Evolutionary conservation across 2,797 vertebrate species (phyloP).

Genomic region (Sciurus vulgaris): DNA sequence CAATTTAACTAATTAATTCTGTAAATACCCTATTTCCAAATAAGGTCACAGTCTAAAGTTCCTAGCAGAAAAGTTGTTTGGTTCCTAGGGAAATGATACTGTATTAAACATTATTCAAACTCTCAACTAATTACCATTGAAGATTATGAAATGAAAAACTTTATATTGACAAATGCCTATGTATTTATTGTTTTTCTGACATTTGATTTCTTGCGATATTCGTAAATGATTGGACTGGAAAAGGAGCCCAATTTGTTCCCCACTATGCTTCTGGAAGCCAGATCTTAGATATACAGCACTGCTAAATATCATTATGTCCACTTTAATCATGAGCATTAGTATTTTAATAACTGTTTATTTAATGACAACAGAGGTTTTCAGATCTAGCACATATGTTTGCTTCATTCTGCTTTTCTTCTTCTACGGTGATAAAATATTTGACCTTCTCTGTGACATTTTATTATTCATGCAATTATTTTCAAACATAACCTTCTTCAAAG

Average conservation of each 20-base stretch:
- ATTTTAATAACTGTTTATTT: slow-evolving; percentile 2
- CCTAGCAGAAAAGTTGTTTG: background rate
- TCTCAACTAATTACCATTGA: background rate
- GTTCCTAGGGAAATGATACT: background rate
- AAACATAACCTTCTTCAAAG: background rate
- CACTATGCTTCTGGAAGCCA: background rate
- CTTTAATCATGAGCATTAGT: background rate
- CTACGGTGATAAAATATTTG: background rate
- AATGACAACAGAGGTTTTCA: background rate
- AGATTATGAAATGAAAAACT: background rate
- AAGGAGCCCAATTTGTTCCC: background rate
- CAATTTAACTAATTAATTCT: background rate
- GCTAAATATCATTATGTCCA: background rate
- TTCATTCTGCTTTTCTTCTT: background rate
- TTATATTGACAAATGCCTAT: background rate
- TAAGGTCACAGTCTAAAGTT: background rate
- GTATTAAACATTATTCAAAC: background rate
- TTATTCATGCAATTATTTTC: background rate
- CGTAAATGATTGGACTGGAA: background rate
- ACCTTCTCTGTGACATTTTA: background rate
- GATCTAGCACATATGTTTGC: background rate
- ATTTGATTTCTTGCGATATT: background rate
- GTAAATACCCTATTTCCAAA: background rate
- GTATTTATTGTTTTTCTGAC: background rate
- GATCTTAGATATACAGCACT: background rate